Conservation (phyloP, 2,888 invertebrate genomes). For the Drosophila greeni region DNA sequence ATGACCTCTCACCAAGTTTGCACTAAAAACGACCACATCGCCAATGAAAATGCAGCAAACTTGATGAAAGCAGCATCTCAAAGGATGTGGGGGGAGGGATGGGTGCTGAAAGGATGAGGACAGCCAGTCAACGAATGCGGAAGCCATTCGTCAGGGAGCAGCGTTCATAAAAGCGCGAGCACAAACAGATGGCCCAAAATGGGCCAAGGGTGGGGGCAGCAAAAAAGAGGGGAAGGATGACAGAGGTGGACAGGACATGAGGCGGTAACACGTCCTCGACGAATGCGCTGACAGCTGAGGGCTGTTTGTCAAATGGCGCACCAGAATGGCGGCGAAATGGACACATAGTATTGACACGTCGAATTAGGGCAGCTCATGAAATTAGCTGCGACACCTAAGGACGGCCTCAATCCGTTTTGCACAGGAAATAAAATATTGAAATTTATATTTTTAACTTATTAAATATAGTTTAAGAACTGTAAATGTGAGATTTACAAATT, state of each 20-base stretch:
- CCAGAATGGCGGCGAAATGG: constrained; percentile 19
- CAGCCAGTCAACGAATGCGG: constrained; percentile 43
- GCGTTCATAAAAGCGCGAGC: constrained; percentile 51
- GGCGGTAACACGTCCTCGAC: constrained; percentile 35
- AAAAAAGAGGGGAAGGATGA: neutral
- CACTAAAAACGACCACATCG: constrained; percentile 19
- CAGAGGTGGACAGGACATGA: neutral
- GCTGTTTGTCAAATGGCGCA: constrained; percentile 43
- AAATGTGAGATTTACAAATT: too few species aligned
- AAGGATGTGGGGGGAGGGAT: constrained; percentile 7
- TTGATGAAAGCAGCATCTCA: constrained; percentile 42
- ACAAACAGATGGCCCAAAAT: constrained; percentile 47
- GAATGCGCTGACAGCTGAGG: constrained; percentile 51
- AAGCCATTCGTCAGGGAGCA: constrained; percentile 65
- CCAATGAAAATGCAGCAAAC: constrained; percentile 41
- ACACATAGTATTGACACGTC: constrained; percentile 70
- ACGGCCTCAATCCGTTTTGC: neutral
- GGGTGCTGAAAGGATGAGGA: constrained; percentile 9
- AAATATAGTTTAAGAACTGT: neutral
- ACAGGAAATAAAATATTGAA: neutral
- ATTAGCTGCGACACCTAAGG: constrained; percentile 50
- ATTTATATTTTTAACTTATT: neutral
- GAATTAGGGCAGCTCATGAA: constrained; percentile 68
- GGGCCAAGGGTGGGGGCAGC: neutral
- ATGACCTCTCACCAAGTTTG: constrained; percentile 40